These are phyloP conservation scores for Syritta pipiens DNA, from an alignment of 2,888 invertebrate genomes.

Conservation along the genomic window DNA sequence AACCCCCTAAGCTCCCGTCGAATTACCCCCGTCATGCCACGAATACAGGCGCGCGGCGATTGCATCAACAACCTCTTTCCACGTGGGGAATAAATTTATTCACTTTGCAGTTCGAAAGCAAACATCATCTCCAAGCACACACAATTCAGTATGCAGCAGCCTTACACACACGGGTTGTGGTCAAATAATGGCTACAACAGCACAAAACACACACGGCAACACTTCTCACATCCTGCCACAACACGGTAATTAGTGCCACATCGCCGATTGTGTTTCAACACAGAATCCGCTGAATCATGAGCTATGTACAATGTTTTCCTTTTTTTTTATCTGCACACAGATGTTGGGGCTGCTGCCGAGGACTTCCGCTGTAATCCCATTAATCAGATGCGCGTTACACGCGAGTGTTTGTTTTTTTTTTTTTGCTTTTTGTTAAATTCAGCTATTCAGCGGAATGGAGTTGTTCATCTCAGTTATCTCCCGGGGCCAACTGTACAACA, in stretches of 20 bases:
- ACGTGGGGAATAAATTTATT: too few relatives aligned
- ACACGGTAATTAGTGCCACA: not conserved
- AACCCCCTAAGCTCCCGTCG: too few relatives aligned
- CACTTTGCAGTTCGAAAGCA: too few relatives aligned
- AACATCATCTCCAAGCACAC: too few relatives aligned
- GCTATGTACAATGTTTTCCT: too few relatives aligned
- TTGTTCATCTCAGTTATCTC: too few relatives aligned
- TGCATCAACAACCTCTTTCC: too few relatives aligned
- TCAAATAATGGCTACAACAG: not conserved
- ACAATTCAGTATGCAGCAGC: too few relatives aligned
- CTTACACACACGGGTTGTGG: not conserved
- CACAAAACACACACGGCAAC: not conserved
- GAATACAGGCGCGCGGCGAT: too few relatives aligned
- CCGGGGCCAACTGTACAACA: constrained; percentile 5
- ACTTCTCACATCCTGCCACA: not conserved
- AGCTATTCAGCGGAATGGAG: too few relatives aligned
- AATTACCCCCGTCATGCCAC: too few relatives aligned
- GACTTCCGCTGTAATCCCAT: constrained; percentile 18
- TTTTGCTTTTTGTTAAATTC: not conserved
- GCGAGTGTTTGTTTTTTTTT: constrained; percentile 4
- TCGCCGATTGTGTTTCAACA: not conserved
- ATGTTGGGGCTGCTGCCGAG: not conserved
- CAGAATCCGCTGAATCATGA: not conserved
- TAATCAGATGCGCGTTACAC: constrained; percentile 9
- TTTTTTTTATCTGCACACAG: not conserved